Evolutionary conservation across 2,888 invertebrate species (phyloP).

Genomic region (Pyrgus malvae): DNA sequence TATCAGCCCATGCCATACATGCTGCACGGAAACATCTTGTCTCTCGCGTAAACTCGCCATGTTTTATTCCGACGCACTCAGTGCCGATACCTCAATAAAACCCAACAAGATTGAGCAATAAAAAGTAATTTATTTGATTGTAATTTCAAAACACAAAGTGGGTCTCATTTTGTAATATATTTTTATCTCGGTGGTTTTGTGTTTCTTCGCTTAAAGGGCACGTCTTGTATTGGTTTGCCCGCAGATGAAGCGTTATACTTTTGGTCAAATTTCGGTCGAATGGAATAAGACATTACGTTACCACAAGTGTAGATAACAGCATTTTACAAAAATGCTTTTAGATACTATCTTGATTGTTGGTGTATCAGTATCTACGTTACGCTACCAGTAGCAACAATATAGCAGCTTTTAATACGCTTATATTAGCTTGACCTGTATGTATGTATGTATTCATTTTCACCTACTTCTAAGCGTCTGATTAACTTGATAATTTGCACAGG

Average conservation of each 20-base stretch:
- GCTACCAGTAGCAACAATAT: too few species aligned
- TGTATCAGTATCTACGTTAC: too few species aligned
- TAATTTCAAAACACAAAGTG: slow-evolving; percentile 82
- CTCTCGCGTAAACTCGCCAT: slow-evolving; percentile 75
- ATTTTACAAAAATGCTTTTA: slow-evolving; percentile 9
- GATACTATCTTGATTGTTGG: background rate
- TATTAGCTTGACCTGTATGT: too few species aligned
- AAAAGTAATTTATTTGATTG: slow-evolving; percentile 82
- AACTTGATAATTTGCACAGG: too few species aligned
- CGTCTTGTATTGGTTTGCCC: slow-evolving; percentile 57
- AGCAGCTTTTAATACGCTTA: too few species aligned
- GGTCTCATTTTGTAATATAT: slow-evolving; percentile 80
- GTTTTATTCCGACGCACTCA: slow-evolving; percentile 76
- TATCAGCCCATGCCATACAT: slow-evolving; percentile 51
- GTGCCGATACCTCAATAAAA: slow-evolving; percentile 81
- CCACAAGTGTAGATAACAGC: slow-evolving; percentile 17
- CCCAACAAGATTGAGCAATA: slow-evolving; percentile 82
- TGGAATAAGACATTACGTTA: slow-evolving; percentile 62
- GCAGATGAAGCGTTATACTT: slow-evolving; percentile 61
- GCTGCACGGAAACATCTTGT: slow-evolving; percentile 64
- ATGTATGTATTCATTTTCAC: too few species aligned
- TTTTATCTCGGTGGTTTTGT: slow-evolving; percentile 80
- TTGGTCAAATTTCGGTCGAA: slow-evolving; percentile 60
- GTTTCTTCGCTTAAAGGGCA: slow-evolving; percentile 60
- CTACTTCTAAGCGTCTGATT: too few species aligned